Base-by-base conservation (phyloP, 2,113 vertebrate genomes). In the Acrocephalus arundinaceus region DNA sequence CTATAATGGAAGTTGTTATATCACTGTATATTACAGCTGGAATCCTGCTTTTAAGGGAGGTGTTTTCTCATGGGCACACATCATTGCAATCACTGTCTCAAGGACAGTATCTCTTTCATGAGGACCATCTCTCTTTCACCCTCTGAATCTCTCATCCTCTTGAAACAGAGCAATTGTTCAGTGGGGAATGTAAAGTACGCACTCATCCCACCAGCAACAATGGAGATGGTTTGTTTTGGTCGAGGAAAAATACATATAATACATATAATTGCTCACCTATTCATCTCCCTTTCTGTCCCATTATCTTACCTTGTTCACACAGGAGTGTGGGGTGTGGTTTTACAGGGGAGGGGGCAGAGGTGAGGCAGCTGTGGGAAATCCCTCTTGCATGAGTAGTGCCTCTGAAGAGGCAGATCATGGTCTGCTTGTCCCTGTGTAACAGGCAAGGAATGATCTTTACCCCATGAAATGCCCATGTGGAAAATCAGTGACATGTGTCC, bases 61-160 rank as follows among this genome's bases (percentile, higher is more conserved):
- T 43, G 43, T 93, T 83, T 65, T 82, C 48, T 91, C 3, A 0
- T 72, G 37, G 67, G 45, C 43, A 48, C 45, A 31, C 45, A 22
- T 71, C 39, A 19, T 11, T 66, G n/a, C 75, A 90, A 55, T 65
- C 19, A 5, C 46, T 13, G n/a, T 52, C 78, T 94, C 87, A 96
- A 94, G 94, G 95, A 82, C 89, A 62, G 80, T 72, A 61, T 78
- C 65, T 78, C 65, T 91, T 93, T 94, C 87, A 85, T 0, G 2
- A 93, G 78, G 82, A 80, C 92, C 1, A 2, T 72, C 45, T 76
- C 82, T 78, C 82, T 94, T 77, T 90, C 68, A 61, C 91, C 80
- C 89, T 80, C 62, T 77, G 91, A 82, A 88, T 79, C 59, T 70
- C 85, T 76, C 48, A 88, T 93, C 87, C 71, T 91, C 90, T 87